Base-by-base conservation (phyloP, 2,797 vertebrate genomes). In the Enteromius anoplus region DNA sequence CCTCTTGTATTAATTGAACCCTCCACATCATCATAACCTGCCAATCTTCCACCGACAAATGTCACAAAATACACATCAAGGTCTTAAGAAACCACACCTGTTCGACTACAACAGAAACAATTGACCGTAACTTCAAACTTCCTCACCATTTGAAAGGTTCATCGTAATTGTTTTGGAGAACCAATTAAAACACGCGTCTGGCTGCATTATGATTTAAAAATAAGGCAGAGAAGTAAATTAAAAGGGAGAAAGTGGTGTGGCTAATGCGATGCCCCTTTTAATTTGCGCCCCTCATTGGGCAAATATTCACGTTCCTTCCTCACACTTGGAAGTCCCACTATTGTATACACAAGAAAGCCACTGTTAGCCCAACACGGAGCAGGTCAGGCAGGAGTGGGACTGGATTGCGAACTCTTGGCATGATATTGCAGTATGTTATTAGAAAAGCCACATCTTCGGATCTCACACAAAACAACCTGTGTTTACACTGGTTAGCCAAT, bases 401-500 rank as follows among this genome's bases (percentile, higher is more conserved):
- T 65, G 62, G 71, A 72, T 79, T 85, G 53, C 68, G 86, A 88
- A 85, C 86, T 79, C 79, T 83, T 83, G 76, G 86, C 78, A 68
- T 85, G 80, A 83, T 53, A 85, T 85, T 84, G 84, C 70, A 83
- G 84, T 84, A 85, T 87, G 78, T 86, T 86, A 90, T 88, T 87
- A 89, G 73, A 49, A 78, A 64, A 71, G 73, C 75, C 51, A 68
- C 81, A 86, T 86, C 81, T 85, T 86, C 73, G 34, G 51, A 84
- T 66, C 49, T 66, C 75, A 85, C 51, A 88, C 84, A 85, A 84
- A 71, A 85, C 32, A 71, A 80, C 71, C 71, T 32, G 60, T 87
- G 82, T 87, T 88, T 80, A 80, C 77, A 32, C 64, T 75, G 29
- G 76, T 21, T n/a, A 77, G 80, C 78, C 78, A 78, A 32, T 82